phyloP scores from a whole-genome alignment of 2,888 invertebrate species.

The Calameuta filiformis region DNA sequence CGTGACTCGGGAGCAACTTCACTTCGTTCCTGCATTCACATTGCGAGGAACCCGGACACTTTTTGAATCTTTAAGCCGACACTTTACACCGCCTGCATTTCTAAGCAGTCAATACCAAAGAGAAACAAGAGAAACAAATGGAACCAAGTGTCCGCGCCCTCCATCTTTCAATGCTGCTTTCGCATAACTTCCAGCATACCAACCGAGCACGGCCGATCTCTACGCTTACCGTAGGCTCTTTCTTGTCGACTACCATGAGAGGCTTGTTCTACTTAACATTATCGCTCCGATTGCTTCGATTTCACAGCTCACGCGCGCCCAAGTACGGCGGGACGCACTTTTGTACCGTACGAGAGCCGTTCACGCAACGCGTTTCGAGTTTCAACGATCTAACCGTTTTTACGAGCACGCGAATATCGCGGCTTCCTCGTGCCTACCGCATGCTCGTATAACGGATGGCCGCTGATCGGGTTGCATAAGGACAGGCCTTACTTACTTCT shows the following conservation, averaged over 20 bases:
- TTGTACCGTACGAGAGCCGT: constrained; percentile 16
- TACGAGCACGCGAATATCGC: constrained; percentile 30
- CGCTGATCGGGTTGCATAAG: constrained; percentile 40
- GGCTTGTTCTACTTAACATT: background rate
- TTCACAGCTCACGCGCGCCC: background rate
- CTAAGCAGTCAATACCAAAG: constrained; percentile 44
- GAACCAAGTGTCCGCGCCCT: background rate
- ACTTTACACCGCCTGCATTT: constrained; percentile 48
- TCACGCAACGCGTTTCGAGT: constrained; percentile 40
- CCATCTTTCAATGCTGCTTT: background rate
- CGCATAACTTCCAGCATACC: background rate
- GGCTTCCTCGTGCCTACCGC: constrained; percentile 45
- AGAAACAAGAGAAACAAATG: constrained; percentile 6
- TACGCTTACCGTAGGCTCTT: background rate
- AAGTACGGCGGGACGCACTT: background rate
- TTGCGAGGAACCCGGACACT: constrained; percentile 43
- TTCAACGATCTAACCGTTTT: constrained; percentile 47
- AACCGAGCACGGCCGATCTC: background rate
- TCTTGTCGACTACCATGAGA: background rate
- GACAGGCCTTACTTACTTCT: constrained; percentile 18
- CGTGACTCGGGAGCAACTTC: background rate
- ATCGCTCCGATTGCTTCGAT: background rate
- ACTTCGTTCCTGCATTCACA: constrained; percentile 49
- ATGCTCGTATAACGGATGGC: constrained; percentile 48
- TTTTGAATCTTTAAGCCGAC: constrained; percentile 59